Evolutionary conservation across 2,888 invertebrate species (phyloP).

Genomic region (Cremastinae sp.): DNA sequence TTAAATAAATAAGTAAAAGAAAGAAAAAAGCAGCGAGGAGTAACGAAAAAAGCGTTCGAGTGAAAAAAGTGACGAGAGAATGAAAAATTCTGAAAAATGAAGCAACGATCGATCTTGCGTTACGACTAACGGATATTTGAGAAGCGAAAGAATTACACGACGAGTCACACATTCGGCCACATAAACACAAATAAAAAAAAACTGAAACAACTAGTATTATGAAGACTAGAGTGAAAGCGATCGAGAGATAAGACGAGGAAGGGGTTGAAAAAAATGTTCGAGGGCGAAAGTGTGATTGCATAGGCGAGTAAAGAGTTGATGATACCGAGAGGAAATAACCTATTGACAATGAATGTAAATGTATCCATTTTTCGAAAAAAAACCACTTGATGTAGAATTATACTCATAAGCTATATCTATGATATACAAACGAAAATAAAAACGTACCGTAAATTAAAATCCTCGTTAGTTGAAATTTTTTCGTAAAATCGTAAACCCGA

Average conservation of each 20-base stretch:
- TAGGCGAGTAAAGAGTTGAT: conserved; percentile 56
- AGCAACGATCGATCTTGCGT: conserved; percentile 58
- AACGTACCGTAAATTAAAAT: conserved; percentile 77
- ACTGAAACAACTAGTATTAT: conserved; percentile 60
- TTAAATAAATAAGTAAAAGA: conserved; percentile 54
- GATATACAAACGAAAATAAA: conserved; percentile 80
- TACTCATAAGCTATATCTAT: conserved; percentile 81
- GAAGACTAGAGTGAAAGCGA: conserved; percentile 51
- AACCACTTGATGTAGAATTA: conserved; percentile 79
- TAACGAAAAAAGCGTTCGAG: conserved; percentile 49
- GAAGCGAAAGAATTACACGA: conserved; percentile 18
- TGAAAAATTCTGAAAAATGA: conserved; percentile 27
- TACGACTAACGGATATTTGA: conserved; percentile 54
- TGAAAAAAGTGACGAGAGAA: conserved; percentile 52
- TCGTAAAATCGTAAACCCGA: background rate
- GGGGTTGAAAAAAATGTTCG: conserved; percentile 20
- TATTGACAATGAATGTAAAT: conserved; percentile 81
- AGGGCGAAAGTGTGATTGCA: conserved; percentile 36
- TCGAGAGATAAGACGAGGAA: conserved; percentile 11
- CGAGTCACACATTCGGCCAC: conserved; percentile 4
- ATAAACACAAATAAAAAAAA: conserved; percentile 30
- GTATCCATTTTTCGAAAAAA: conserved; percentile 79
- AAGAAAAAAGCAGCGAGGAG: conserved; percentile 40
- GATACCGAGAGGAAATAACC: conserved; percentile 73
- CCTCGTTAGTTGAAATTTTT: conserved; percentile 45